Evolutionary conservation across 2,888 invertebrate genomes (phyloP).

Genomic region (Dioctria linearis): DNA sequence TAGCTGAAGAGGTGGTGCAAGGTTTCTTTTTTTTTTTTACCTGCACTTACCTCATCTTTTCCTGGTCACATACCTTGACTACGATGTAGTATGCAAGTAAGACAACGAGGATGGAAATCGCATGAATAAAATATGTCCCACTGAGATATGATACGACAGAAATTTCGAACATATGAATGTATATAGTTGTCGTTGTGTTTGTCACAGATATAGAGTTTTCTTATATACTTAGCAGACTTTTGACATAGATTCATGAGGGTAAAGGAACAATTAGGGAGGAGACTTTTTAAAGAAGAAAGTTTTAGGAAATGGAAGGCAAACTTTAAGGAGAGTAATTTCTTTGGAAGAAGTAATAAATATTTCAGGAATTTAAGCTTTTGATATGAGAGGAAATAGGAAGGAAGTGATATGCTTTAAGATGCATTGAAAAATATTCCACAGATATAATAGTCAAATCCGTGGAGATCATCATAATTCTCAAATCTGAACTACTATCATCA

Average conservation of each 20-base stretch:
- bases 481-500: too few relatives aligned
- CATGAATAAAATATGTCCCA: constrained; percentile 34
- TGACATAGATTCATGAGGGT: constrained; percentile 3
- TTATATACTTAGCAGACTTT: not conserved
- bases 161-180: not conserved
- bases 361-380: too few relatives aligned
- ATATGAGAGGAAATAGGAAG: too few relatives aligned
- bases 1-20: constrained; percentile 10
- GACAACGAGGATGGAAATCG: constrained; percentile 13
- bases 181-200: not conserved
- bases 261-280: constrained; percentile 14
- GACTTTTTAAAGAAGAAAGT: constrained; percentile 13
- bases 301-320: not conserved
- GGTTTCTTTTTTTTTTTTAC: constrained; percentile 6
- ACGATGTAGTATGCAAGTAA: not conserved
- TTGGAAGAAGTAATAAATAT: too few relatives aligned
- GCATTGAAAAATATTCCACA: too few relatives aligned
- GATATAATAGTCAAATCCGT: too few relatives aligned
- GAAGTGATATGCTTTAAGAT: too few relatives aligned
- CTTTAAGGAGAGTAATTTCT: too few relatives aligned
- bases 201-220: constrained; percentile 5
- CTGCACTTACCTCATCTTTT: not conserved
- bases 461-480: too few relatives aligned
- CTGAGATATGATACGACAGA: constrained; percentile 2
- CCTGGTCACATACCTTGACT: constrained; percentile 14